Evolutionary conservation across 2,113 vertebrate genomes (phyloP).

Genomic region (Girardinichthys multiradiatus): DNA sequence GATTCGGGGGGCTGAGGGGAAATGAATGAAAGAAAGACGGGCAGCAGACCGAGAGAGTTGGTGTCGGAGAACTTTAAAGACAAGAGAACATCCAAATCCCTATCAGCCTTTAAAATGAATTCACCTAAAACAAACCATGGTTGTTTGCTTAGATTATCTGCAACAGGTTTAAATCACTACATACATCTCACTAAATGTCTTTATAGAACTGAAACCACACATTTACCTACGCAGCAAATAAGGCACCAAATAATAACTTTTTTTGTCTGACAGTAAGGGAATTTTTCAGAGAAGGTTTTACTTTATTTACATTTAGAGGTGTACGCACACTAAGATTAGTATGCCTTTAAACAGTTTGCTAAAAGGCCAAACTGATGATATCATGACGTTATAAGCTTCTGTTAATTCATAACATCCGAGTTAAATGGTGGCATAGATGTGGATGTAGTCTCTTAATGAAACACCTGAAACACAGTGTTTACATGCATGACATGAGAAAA

Average conservation of each 20-base stretch:
- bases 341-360: too few species aligned
- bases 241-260: too few species aligned
- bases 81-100: slow-evolving; percentile 20
- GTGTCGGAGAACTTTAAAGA: slow-evolving; percentile 35
- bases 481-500: too few species aligned
- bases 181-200: neutral
- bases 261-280: too few species aligned
- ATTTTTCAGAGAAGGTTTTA: neutral
- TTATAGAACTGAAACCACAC: neutral
- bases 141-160: slow-evolving; percentile 10
- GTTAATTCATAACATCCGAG: too few species aligned
- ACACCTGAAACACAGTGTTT: too few species aligned
- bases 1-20: slow-evolving; percentile 7
- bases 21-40: slow-evolving; percentile 13
- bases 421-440: too few species aligned
- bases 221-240: neutral
- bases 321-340: too few species aligned
- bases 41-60: slow-evolving; percentile 11
- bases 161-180: slow-evolving; percentile 2
- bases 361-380: too few species aligned
- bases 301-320: neutral
- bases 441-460: too few species aligned
- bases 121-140: neutral
- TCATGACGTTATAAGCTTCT: too few species aligned
- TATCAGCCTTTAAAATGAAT: neutral